Percentiles rank a stretch among this genome's conserved stretches.
These are phyloP conservation scores for Potamilus streckersoni DNA, from an alignment of 1,140 invertebrate genomes.

Conservation along the genomic window DNA sequence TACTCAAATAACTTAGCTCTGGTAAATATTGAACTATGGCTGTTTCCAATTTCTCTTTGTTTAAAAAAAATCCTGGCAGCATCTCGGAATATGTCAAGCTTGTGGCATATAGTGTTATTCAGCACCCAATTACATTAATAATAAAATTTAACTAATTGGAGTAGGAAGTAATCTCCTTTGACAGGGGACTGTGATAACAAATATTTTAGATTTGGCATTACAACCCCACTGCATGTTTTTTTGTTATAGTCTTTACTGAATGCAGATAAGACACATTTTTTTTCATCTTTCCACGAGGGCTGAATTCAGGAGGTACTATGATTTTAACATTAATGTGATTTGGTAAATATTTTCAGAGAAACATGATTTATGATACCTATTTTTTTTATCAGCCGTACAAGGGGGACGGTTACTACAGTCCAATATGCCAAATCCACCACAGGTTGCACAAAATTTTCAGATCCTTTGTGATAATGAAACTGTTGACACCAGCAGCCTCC, in stretches of 20 bases:
- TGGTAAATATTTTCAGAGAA: not conserved
- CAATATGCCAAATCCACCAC: constrained; percentile 23
- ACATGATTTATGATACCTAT: not conserved
- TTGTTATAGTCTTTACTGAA: not conserved
- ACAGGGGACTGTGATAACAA: too few relatives aligned
- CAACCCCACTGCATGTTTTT: too few relatives aligned
- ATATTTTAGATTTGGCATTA: too few relatives aligned
- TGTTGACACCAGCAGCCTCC: constrained; percentile 20
- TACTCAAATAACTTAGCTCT: too few relatives aligned
- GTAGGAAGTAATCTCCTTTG: too few relatives aligned
- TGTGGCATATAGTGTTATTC: too few relatives aligned
- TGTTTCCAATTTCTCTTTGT: too few relatives aligned
- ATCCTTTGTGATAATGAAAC: constrained; percentile 56
- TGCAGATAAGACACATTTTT: not conserved
- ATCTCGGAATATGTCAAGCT: too few relatives aligned
- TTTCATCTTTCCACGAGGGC: not conserved
- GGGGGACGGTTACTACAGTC: constrained; percentile 5
- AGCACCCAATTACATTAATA: too few relatives aligned
- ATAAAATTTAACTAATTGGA: too few relatives aligned
- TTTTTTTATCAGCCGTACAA: constrained; percentile 6
- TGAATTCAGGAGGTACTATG: not conserved
- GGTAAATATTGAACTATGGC: too few relatives aligned
- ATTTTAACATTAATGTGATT: not conserved
- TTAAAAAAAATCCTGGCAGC: too few relatives aligned
- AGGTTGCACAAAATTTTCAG: constrained; percentile 30